These are phyloP conservation scores for Diplodus puntazzo DNA, from an alignment of 2,797 vertebrate species.

Conservation along the genomic window DNA sequence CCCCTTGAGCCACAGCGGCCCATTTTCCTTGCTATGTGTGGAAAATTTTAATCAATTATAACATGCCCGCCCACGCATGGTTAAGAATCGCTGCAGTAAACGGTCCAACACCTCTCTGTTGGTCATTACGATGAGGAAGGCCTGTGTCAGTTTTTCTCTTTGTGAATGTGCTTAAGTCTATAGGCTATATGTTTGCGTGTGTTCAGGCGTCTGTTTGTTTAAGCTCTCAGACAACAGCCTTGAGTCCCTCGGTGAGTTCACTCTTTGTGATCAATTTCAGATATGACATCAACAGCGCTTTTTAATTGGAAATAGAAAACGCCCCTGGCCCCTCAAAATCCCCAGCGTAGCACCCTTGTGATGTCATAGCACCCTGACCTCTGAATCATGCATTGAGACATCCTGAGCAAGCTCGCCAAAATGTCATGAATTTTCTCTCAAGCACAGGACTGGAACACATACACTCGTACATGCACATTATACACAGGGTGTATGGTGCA, in stretches of 20 bases:
- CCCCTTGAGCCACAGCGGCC: no score
- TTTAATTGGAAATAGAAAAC: conserved; percentile 74
- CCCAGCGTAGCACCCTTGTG: conserved; percentile 57
- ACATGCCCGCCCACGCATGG: no score
- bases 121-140: neutral
- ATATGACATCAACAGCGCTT: conserved; percentile 66
- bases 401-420: conserved; percentile 46
- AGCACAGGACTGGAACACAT: conserved; percentile 1
- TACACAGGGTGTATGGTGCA: neutral
- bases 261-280: conserved; percentile 51
- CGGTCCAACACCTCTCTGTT: neutral
- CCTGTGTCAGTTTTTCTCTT: neutral
- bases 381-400: conserved; percentile 64
- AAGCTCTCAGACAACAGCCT: conserved; percentile 21
- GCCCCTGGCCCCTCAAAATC: conserved; percentile 45
- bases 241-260: conserved; percentile 33
- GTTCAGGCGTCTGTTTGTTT: neutral
- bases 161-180: neutral
- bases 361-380: conserved; percentile 74
- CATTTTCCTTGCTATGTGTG: neutral
- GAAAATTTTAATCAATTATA: neutral
- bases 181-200: neutral
- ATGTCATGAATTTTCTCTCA: conserved; percentile 30
- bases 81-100: conserved; percentile 10
- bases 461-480: neutral